phyloP scores from a whole-genome alignment of 1,140 invertebrate species.

The Neelides sp. region DNA sequence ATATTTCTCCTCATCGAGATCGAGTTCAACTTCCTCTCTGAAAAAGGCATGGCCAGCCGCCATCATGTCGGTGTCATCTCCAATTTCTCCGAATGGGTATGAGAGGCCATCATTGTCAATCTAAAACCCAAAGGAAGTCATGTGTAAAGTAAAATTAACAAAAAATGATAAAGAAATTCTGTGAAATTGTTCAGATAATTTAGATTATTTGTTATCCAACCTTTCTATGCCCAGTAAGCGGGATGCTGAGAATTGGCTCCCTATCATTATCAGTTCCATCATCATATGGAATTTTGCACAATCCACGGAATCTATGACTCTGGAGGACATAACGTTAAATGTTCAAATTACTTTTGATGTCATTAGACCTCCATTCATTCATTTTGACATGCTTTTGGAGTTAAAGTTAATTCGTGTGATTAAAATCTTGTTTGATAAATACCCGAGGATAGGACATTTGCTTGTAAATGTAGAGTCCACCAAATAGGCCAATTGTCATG shows the following conservation, averaged over 20 bases:
- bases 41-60: conserved; percentile 40
- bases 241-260: conserved; percentile 22
- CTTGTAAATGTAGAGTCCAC: conserved; percentile 63
- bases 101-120: conserved; percentile 28
- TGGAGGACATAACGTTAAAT: conserved; percentile 32
- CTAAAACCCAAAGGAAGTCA: neutral
- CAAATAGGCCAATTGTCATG: conserved; percentile 58
- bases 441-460: conserved; percentile 48
- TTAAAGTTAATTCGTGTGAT: too few species aligned
- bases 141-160: neutral
- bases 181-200: neutral
- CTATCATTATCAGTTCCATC: conserved; percentile 16
- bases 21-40: conserved; percentile 62
- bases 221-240: conserved; percentile 16
- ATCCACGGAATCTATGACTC: conserved; percentile 48
- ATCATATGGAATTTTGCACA: conserved; percentile 53
- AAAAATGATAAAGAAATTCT: neutral
- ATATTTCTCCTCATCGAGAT: conserved; percentile 50
- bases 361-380: too few species aligned
- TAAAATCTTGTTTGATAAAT: too few species aligned
- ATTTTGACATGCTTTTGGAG: too few species aligned
- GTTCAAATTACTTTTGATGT: neutral
- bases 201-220: too few species aligned
- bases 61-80: conserved; percentile 16
- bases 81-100: conserved; percentile 30